These are phyloP conservation scores for Ovibos moschatus DNA, from an alignment of 2,113 vertebrate genomes.

Conservation along the genomic window DNA sequence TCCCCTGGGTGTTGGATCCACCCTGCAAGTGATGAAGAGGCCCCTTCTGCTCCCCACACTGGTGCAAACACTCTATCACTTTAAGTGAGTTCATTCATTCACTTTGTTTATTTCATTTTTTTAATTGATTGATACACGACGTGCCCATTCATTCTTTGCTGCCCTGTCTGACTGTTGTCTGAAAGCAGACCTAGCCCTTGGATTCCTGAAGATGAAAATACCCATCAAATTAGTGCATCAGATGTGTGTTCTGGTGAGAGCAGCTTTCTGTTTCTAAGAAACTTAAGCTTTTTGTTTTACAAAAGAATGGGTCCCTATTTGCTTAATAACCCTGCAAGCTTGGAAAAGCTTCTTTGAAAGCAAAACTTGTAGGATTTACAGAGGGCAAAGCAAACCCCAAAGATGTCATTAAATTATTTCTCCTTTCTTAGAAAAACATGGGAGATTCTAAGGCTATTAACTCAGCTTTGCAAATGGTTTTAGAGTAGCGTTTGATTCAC, in stretches of 20 bases:
- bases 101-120: neutral
- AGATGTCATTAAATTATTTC: neutral
- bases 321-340: neutral
- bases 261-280: neutral
- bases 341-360: neutral
- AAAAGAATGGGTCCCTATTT: neutral
- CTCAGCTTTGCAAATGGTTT: neutral
- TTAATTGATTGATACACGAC: neutral
- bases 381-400: neutral
- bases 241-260: neutral
- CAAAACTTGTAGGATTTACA: neutral
- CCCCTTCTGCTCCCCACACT: neutral
- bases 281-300: neutral
- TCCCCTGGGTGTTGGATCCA: neutral
- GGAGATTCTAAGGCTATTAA: neutral
- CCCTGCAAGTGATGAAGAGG: fast-evolving
- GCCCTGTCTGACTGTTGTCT: neutral
- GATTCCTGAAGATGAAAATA: neutral
- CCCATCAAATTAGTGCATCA: neutral
- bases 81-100: neutral
- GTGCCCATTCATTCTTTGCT: neutral
- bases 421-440: neutral
- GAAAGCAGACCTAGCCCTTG: neutral
- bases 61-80: neutral
- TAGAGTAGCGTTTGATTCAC: neutral